A percentile compares a stretch with the other conserved stretches of the same genome.
phyloP scores from a whole-genome alignment of 2,888 invertebrate genomes.

The Lepetodrilus schrolli region DNA sequence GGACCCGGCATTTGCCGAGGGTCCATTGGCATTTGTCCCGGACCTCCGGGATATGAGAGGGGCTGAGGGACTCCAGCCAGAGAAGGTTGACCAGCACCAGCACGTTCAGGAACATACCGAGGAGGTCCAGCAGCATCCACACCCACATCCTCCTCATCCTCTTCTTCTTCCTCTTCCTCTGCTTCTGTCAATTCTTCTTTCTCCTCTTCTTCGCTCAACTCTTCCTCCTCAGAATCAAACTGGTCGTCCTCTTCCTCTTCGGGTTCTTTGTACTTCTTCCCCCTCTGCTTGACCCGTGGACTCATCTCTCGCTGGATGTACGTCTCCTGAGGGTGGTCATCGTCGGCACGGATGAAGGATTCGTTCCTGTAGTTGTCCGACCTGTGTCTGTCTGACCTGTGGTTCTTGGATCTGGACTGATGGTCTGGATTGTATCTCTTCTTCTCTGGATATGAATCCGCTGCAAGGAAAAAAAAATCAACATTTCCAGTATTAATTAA shows the following conservation, averaged over 20 bases:
- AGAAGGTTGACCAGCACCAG: constrained; percentile 11
- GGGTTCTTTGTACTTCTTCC: constrained; percentile 9
- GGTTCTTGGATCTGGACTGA: neutral
- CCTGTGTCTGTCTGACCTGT: neutral
- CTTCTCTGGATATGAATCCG: neutral
- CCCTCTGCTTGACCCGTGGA: constrained; percentile 42
- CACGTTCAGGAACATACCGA: constrained; percentile 31
- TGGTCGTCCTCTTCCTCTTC: constrained; percentile 44
- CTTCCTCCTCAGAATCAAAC: constrained; percentile 50
- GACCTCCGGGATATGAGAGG: neutral
- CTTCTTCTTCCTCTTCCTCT: constrained; percentile 32
- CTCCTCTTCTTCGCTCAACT: constrained; percentile 37
- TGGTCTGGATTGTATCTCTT: neutral
- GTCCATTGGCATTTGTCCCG: constrained; percentile 33
- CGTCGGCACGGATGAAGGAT: constrained; percentile 56
- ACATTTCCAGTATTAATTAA: too few species aligned
- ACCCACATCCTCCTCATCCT: neutral
- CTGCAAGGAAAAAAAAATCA: constrained; percentile 2
- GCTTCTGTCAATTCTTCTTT: constrained; percentile 42
- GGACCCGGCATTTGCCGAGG: neutral
- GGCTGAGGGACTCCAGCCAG: neutral
- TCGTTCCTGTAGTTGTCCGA: constrained; percentile 7
- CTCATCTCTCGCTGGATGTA: constrained; percentile 56
- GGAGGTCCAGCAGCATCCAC: constrained; percentile 8
- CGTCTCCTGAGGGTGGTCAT: constrained; percentile 56